Base-by-base conservation (phyloP, 2,888 invertebrate genomes). In the Ophion costatus region DNA sequence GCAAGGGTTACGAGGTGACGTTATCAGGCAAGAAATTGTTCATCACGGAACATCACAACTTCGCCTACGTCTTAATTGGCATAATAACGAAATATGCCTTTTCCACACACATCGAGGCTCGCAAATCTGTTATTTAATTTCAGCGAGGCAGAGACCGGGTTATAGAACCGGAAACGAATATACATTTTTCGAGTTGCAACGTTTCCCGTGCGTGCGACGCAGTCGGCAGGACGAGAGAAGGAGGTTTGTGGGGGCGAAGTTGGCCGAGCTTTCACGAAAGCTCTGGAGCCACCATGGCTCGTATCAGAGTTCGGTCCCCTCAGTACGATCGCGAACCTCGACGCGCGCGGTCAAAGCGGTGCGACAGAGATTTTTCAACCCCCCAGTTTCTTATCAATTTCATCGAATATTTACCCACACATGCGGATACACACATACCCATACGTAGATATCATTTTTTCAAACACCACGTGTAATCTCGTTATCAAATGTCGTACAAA, bases 311-410 rank as follows among this genome's bases (percentile, higher is more conserved):
- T 90, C 90, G 84, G 83, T 87, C 88, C 87, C 90, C 88, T 88
- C 92, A 92, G 92, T 92, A 88, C 88, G 88, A 90, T 90, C 92
- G 92, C 91, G 92, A 88, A 90, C 87, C 89, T 90, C 90, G 89
- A 82, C 90, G 92, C 91, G 92, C 91, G 90, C 90, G 90, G 84
- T 85, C 84, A 67, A 76, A 17, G n/a, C 64, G 71, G 61, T 61
- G 70, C 66, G 76, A 76, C 56, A 67, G 59, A 38, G 69, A 71
- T 71, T 84, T 76, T 79, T 61, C 70, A 51, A 73, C 11, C 38
- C 61, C 57, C 20, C 61, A 42, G 14, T n/a, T n/a, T 5, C 11
- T 11, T 20, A 42, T 57, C 42, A 57, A 56, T n/a, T 57, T 20
- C 57, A n/a, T 38, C 33, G 29, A 64, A 57, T 57, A 73, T n/a